Evolutionary conservation across 2,797 vertebrate species (phyloP), one percentile per base, ranked within the genome.

Genomic region (Lepilemur septentrionalis): DNA sequence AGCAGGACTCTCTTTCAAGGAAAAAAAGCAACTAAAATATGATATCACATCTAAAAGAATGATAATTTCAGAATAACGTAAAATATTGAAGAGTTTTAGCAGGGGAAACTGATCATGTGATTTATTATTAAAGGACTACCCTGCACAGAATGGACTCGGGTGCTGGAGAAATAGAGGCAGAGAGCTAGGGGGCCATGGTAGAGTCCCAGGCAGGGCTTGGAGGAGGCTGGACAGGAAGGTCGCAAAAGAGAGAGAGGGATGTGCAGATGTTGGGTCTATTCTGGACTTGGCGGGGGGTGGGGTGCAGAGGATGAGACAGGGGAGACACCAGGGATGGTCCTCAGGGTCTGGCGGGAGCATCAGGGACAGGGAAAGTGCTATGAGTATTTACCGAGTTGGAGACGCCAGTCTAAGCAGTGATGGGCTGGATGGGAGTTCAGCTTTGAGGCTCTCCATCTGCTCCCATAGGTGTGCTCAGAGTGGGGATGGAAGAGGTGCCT

Each of bases 211-310:
- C 1, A 25, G 35, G 65, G 35, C 43, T 23, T 13, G 38, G 20
- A 4, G 20, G 93, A 73, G 65, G 57, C 48, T 25, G 20, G 43
- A 1, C 35, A 46, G 17, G 20, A n/a, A 4, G 1, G 46, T 0
- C n/a, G 65, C 70, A 41, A 84, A 72, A 30, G 41, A 89, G 8
- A 3, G 0, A 7, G 11, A 20, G 63, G 28, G n/a, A 48, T 32
- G 13, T 1, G 4, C 1, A 15, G 57, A 25, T 0, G 0, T 15
- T 1, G 0, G 18, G 69, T 57, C 46, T 55, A 0, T 12, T 25
- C 7, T n/a, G 5, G 15, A 15, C 14, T 6, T 2, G 43, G 23
- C 23, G 43, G 67, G 20, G 52, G 28, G 3, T 2, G 15, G n/a
- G 23, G 25, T 11, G 15, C 1, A 11, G 52, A 75, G 23, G 10